These are phyloP conservation scores for Apteryx owenii DNA, from an alignment of 2,113 vertebrate species.

Conservation along the genomic window DNA sequence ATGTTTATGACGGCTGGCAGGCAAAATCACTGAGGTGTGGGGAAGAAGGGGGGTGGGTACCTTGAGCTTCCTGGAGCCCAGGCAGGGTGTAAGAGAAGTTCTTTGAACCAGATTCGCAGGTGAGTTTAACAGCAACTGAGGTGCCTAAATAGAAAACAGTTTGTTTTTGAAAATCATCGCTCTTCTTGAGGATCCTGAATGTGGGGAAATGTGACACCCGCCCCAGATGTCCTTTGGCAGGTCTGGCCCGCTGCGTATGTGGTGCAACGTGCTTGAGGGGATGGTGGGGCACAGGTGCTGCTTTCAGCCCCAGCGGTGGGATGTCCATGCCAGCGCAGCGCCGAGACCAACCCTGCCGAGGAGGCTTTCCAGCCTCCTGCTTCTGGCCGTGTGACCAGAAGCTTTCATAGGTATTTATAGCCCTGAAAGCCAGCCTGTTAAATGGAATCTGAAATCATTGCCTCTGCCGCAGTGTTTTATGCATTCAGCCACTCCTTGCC, in stretches of 20 bases:
- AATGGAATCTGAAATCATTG: background rate
- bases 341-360: background rate
- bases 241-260: background rate
- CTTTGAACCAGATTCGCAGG: background rate
- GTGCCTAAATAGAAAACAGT: background rate
- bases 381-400: background rate
- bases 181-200: background rate
- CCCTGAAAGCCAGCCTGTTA: background rate
- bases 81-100: background rate
- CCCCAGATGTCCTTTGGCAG: fast-evolving
- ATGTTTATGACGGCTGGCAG: background rate
- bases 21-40: background rate
- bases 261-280: background rate
- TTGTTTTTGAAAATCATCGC: background rate
- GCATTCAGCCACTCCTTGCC: conserved; percentile 23
- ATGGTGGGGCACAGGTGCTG: background rate
- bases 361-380: background rate
- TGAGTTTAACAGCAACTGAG: background rate
- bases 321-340: background rate
- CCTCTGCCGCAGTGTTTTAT: background rate
- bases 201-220: background rate
- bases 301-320: background rate
- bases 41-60: background rate
- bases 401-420: conserved; percentile 15
- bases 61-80: background rate